Conservation (phyloP, 2,113 vertebrate species). For the Euleptes europaea region DNA sequence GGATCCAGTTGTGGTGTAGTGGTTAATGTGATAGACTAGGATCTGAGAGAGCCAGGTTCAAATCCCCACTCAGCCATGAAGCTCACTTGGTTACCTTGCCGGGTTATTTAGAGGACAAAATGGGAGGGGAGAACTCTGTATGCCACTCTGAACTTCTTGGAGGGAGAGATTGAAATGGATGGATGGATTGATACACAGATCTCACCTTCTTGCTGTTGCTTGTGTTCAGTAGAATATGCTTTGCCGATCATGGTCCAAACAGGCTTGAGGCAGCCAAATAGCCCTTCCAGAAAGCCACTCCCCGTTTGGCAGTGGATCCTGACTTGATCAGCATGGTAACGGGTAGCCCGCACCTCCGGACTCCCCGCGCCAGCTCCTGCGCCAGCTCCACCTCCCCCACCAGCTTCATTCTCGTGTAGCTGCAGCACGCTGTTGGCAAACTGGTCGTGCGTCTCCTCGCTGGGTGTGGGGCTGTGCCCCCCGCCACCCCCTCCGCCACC, state of each 20-base stretch:
- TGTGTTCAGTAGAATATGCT: conserved; percentile 93
- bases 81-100: too few relatives aligned
- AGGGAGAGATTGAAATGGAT: too few relatives aligned
- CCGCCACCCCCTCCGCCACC: conserved; percentile 69
- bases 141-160: too few relatives aligned
- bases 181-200: too few relatives aligned
- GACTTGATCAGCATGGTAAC: conserved; percentile 69
- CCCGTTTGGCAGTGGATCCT: conserved; percentile 85
- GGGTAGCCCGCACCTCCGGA: conserved; percentile 56
- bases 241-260: conserved; percentile 98
- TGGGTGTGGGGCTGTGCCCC: conserved; percentile 74
- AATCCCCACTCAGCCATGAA: too few relatives aligned
- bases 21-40: too few relatives aligned
- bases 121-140: too few relatives aligned
- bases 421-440: conserved; percentile 91
- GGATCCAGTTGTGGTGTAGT: too few relatives aligned
- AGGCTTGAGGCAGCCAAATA: conserved; percentile 91
- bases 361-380: conserved; percentile 57
- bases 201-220: conserved; percentile 89
- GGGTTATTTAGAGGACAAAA: too few relatives aligned
- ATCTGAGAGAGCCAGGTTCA: too few relatives aligned
- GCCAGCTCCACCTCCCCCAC: conserved; percentile 45
- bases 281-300: conserved; percentile 90
- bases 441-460: conserved; percentile 84
- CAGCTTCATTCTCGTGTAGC: conserved; percentile 84